Evolutionary conservation across 1,140 invertebrate genomes (phyloP).

Genomic region (Drosophila mauritiana): DNA sequence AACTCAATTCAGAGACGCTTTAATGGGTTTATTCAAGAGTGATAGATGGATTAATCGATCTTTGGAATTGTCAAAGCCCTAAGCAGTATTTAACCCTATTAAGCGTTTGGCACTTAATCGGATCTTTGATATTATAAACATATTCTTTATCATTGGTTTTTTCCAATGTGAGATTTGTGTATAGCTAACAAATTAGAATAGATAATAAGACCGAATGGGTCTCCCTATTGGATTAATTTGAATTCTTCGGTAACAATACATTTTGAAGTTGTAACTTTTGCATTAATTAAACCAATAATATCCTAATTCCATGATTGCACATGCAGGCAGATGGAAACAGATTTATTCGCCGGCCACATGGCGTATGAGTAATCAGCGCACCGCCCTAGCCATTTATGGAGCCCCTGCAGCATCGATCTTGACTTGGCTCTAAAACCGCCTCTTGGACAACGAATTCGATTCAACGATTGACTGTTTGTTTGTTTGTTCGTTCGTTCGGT

Average conservation of each 20-base stretch:
- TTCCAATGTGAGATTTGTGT: not conserved
- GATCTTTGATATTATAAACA: not conserved
- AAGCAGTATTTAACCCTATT: not conserved
- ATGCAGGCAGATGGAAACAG: constrained; percentile 39
- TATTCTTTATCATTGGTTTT: no score
- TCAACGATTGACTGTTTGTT: constrained; percentile 15
- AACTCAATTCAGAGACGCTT: constrained; percentile 18
- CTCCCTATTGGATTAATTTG: no score
- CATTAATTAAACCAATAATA: no score
- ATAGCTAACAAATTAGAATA: no score
- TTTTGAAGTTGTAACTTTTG: no score
- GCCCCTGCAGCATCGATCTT: constrained; percentile 43
- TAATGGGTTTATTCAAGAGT: constrained; percentile 19
- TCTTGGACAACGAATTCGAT: constrained; percentile 27
- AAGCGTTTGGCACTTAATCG: not conserved
- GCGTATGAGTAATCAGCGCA: constrained; percentile 48
- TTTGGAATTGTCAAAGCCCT: constrained; percentile 1
- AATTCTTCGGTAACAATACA: no score
- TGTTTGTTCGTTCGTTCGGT: not conserved
- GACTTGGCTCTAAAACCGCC: constrained; percentile 6
- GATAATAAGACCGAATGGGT: no score
- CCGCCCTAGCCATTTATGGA: constrained; percentile 50
- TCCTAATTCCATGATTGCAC: not conserved
- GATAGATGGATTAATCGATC: constrained; percentile 31
- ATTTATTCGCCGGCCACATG: constrained; percentile 29